These are phyloP conservation scores for Fundulus diaphanus DNA, from an alignment of 2,797 vertebrate genomes.

Conservation along the genomic window DNA sequence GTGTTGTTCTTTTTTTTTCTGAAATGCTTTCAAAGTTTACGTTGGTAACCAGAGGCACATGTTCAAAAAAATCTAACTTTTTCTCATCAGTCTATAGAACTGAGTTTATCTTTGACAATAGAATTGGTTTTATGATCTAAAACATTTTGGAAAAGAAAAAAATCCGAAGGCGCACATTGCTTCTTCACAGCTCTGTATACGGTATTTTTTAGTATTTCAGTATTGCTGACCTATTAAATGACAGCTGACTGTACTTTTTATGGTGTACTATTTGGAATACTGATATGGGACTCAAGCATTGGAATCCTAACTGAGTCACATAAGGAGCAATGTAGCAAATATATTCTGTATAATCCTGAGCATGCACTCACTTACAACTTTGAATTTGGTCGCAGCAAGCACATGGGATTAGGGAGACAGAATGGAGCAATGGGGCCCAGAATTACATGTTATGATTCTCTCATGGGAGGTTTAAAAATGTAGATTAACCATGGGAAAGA, in stretches of 20 bases:
- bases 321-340: neutral
- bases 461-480: neutral
- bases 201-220: neutral
- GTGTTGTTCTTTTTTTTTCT: neutral
- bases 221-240: neutral
- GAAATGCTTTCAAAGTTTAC: neutral
- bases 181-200: neutral
- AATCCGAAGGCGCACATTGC: neutral
- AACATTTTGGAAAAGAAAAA: neutral
- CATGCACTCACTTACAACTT: neutral
- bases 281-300: neutral
- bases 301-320: neutral
- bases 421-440: slow-evolving; percentile 1
- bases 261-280: neutral
- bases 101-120: neutral
- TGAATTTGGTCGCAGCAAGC: neutral
- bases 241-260: neutral
- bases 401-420: slow-evolving; percentile 8
- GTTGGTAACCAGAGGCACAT: neutral
- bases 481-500: neutral
- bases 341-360: slow-evolving; percentile 13
- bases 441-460: neutral
- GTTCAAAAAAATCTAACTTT: neutral
- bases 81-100: neutral
- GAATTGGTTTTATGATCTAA: neutral